A percentile compares a stretch with the other conserved stretches of the same genome.
Evolutionary conservation across 2,888 invertebrate genomes (phyloP).

Genomic region (Oscheius sp.): DNA sequence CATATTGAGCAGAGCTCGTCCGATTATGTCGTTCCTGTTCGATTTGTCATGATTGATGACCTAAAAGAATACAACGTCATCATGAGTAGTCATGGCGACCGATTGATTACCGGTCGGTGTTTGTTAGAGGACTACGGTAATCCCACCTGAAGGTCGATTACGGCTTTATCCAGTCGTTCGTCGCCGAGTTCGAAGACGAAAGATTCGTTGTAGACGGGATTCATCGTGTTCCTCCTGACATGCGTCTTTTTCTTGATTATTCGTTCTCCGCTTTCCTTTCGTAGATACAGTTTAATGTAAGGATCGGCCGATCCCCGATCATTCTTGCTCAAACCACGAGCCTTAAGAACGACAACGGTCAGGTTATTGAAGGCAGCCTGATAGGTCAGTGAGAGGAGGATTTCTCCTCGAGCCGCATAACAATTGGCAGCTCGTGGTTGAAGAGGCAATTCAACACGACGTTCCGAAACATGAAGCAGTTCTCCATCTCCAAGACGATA

Average conservation of each 20-base stretch:
- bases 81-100: conserved; percentile 3
- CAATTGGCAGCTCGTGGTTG: conserved; percentile 55
- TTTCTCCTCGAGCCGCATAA: conserved; percentile 64
- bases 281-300: conserved; percentile 94
- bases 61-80: conserved; percentile 29
- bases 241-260: conserved; percentile 99
- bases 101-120: neutral
- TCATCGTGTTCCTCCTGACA: conserved; percentile 81
- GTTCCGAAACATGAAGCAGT: conserved; percentile 51
- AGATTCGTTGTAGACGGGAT: conserved; percentile 98
- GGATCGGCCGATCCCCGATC: conserved; percentile 80
- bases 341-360: conserved; percentile 95
- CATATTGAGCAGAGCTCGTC: conserved; percentile 52
- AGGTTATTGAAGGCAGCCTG: conserved; percentile 91
- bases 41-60: conserved; percentile 52
- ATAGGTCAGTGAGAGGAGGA: conserved; percentile 95
- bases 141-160: conserved; percentile 56
- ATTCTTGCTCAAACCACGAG: conserved; percentile 95
- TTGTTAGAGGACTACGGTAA: neutral
- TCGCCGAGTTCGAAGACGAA: conserved; percentile 93
- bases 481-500: conserved; percentile 75
- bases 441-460: conserved; percentile 55
- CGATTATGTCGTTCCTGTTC: conserved; percentile 56
- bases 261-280: conserved; percentile 85
- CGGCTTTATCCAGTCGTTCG: conserved; percentile 44